phyloP scores from a whole-genome alignment of 2,888 invertebrate genomes.

The Melanostoma mellinum region DNA sequence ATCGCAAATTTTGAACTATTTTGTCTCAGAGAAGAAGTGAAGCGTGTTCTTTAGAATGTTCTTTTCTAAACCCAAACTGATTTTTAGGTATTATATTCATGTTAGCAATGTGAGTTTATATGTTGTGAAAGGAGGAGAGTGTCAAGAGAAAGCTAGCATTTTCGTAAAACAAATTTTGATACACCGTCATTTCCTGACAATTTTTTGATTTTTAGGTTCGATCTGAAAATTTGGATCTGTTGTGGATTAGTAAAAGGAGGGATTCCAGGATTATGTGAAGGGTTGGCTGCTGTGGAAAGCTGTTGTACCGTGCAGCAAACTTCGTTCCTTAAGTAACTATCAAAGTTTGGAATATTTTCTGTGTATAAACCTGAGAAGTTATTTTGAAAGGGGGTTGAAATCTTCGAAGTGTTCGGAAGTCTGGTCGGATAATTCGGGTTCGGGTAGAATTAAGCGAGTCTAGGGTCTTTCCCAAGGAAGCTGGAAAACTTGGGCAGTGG shows the following conservation, averaged over 20 bases:
- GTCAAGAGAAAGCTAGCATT: too few species aligned
- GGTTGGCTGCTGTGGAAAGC: neutral
- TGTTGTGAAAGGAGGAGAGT: neutral
- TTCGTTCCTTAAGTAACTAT: neutral
- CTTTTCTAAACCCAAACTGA: too few species aligned
- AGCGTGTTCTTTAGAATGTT: constrained; percentile 2
- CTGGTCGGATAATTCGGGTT: too few species aligned
- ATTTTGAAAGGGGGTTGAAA: too few species aligned
- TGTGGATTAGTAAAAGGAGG: neutral
- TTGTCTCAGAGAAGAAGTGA: neutral
- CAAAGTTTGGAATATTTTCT: neutral
- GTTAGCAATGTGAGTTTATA: neutral
- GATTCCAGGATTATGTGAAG: neutral
- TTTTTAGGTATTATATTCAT: neutral
- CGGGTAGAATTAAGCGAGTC: too few species aligned
- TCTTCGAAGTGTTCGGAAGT: too few species aligned
- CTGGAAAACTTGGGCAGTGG: too few species aligned
- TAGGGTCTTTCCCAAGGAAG: too few species aligned
- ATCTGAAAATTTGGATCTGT: neutral
- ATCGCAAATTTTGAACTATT: neutral
- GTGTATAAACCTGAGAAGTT: constrained; percentile 7
- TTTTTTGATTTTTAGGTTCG: constrained; percentile 1
- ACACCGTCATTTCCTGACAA: neutral
- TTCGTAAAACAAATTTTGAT: too few species aligned
- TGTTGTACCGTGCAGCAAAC: constrained; percentile 1